Percentiles rank a stretch among this genome's conserved stretches.
These are phyloP conservation scores for Bolinopsis microptera DNA, from an alignment of 37 sponge, comb jelly and placozoan species.

Conservation along the genomic window DNA sequence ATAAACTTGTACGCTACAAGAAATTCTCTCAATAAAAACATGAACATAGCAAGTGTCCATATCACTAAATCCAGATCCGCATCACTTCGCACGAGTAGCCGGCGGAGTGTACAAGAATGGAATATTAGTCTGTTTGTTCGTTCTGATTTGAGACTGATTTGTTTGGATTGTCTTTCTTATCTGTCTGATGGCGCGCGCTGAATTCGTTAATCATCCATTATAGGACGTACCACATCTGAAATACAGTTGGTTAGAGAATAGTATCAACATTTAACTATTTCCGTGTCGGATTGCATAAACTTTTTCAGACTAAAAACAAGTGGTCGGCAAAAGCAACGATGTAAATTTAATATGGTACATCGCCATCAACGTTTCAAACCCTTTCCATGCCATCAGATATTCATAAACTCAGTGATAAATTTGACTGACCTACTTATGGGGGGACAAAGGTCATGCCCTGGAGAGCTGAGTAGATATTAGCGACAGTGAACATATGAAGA, in stretches of 20 bases:
- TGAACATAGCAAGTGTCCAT: not conserved
- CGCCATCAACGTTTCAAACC: too few relatives aligned
- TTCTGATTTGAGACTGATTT: not conserved
- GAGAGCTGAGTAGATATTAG: slow-evolving; percentile 40
- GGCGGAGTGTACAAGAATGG: not conserved
- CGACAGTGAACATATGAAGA: slow-evolving; percentile 15
- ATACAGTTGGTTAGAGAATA: too few relatives aligned
- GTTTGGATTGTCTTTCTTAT: not conserved
- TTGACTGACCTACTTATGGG: not conserved
- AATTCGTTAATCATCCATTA: not conserved
- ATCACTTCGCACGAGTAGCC: not conserved
- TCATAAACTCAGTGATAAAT: too few relatives aligned
- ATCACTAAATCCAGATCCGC: too few relatives aligned
- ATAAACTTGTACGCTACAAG: not conserved
- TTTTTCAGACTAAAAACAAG: too few relatives aligned
- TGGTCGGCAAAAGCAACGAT: too few relatives aligned
- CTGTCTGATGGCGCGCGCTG: too few relatives aligned
- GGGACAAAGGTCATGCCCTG: slow-evolving; percentile 43
- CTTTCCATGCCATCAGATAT: too few relatives aligned
- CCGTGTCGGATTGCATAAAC: too few relatives aligned
- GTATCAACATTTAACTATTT: too few relatives aligned
- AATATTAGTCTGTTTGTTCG: not conserved
- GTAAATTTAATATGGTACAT: too few relatives aligned
- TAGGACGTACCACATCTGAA: too few relatives aligned
- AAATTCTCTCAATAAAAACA: not conserved